These are phyloP conservation scores for Heliothis subflexa DNA, from an alignment of 1,140 invertebrate species.

Conservation along the genomic window DNA sequence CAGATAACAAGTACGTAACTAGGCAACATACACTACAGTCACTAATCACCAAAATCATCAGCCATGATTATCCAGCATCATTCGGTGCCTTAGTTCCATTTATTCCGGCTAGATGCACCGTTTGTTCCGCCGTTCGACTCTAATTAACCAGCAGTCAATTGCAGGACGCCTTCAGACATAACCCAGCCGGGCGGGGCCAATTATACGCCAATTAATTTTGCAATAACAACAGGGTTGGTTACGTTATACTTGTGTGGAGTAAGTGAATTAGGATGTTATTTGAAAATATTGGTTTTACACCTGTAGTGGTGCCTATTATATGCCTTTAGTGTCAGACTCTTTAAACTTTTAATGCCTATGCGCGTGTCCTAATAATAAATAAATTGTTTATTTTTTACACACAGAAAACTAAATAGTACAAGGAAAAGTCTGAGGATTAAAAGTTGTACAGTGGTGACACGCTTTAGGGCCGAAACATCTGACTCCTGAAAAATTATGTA, in stretches of 20 bases:
- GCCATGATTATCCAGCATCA: constrained; percentile 4
- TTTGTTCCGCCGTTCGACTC: constrained; percentile 66
- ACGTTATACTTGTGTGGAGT: constrained; percentile 23
- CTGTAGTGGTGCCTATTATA: too few species aligned
- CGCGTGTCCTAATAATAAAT: too few species aligned
- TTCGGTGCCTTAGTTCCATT: constrained; percentile 34
- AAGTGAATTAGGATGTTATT: constrained; percentile 25
- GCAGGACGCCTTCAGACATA: constrained; percentile 77
- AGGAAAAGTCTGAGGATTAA: too few species aligned
- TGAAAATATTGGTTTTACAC: neutral
- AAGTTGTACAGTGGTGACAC: too few species aligned
- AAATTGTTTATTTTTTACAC: too few species aligned
- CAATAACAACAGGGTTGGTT: constrained; percentile 66
- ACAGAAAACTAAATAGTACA: too few species aligned
- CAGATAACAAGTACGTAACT: too few species aligned
- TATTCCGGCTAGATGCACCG: constrained; percentile 59
- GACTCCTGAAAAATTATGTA: too few species aligned
- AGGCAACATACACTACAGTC: too few species aligned
- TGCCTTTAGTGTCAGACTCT: too few species aligned
- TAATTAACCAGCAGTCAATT: constrained; percentile 83
- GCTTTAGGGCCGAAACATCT: too few species aligned
- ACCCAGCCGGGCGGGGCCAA: constrained; percentile 71
- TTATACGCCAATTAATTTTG: constrained; percentile 83
- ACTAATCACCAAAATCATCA: neutral
- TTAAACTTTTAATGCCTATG: too few species aligned